Percentiles rank a stretch among this genome's conserved stretches.
Conservation (phyloP, 1,140 invertebrate genomes). For the Stegodyphus dumicola region DNA sequence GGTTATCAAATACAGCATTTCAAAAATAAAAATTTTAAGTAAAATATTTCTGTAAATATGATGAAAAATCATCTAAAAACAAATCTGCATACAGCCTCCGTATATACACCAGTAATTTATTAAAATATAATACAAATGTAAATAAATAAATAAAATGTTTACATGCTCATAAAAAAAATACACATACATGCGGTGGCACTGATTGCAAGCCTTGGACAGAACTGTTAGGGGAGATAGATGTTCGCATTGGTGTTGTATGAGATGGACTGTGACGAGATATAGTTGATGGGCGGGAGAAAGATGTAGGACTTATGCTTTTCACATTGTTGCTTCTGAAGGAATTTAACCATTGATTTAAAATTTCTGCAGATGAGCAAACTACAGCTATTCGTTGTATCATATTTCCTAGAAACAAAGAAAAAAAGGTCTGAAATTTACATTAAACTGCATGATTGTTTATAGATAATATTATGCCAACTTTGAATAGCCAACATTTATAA, state of each 20-base stretch:
- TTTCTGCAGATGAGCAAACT: conserved; percentile 83
- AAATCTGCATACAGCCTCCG: no score
- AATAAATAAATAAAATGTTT: no score
- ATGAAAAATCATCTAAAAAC: no score
- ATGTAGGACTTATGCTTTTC: neutral
- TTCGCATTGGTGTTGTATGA: conserved; percentile 19
- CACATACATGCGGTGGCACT: conserved; percentile 7
- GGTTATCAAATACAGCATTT: no score
- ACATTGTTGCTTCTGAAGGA: conserved; percentile 9
- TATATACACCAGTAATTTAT: no score
- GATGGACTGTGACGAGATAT: conserved; percentile 29
- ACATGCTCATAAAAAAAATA: neutral
- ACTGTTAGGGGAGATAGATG: conserved; percentile 19
- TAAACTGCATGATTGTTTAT: neutral
- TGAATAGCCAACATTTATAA: no score
- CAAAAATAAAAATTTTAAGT: no score
- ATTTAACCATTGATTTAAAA: conserved; percentile 81
- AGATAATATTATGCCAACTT: no score
- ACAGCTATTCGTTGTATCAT: conserved; percentile 91
- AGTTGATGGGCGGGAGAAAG: neutral
- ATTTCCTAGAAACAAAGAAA: conserved; percentile 73
- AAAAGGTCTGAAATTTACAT: conserved; percentile 20
- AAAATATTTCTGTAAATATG: no score
- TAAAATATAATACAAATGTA: no score
- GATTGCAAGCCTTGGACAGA: neutral